Evolutionary conservation across 2,797 vertebrate species (phyloP), one percentile per base, ranked within the genome.

Genomic region (Takifugu ocellatus): DNA sequence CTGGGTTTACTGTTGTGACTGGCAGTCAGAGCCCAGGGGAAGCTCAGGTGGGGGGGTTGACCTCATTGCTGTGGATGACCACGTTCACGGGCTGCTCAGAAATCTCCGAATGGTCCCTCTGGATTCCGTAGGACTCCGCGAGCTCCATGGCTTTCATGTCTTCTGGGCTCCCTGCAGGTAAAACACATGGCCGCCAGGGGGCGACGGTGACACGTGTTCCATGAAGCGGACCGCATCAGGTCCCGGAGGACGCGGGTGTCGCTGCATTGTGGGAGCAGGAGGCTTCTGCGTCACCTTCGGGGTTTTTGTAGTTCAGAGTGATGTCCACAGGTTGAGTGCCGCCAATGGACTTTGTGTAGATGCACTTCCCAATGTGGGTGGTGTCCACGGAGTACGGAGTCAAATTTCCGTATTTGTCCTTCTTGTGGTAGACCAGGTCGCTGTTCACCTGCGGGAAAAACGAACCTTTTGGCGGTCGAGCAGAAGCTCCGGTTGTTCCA

Each of bases 291-390:
- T 56, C 60, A 83, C 95, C 93, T 89, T 96, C 91, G 29, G 74
- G 73, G 72, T 94, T 89, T 77, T 97, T 98, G 90, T 98, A 98
- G 5, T 51, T 77, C 1, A 76, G 27, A 1, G 93, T 97, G 73
- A 98, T 80, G 29, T 94, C 74, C 5, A 39, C 6, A 1, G 72
- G 45, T 0, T 25, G 3, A 16, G 85, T 58, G 46, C 66, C 50
- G 33, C 88, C 89, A 5, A 93, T 6, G 68, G 83, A 61, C 62
- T 98, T 94, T 64, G 95, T 98, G 68, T 87, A 63, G 2, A 96
- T 56, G 46, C 82, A 2, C 60, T 75, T 70, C 17, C 96, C 96
- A 7, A 95, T 21, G 2, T 82, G 77, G 0, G 39, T 61, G 17
- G 74, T 88, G 29, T 96, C 89, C 61, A 93, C 69, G 0, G 5